These are phyloP conservation scores for Macrotus californicus DNA, from an alignment of 2,113 vertebrate species.

Conservation along the genomic window DNA sequence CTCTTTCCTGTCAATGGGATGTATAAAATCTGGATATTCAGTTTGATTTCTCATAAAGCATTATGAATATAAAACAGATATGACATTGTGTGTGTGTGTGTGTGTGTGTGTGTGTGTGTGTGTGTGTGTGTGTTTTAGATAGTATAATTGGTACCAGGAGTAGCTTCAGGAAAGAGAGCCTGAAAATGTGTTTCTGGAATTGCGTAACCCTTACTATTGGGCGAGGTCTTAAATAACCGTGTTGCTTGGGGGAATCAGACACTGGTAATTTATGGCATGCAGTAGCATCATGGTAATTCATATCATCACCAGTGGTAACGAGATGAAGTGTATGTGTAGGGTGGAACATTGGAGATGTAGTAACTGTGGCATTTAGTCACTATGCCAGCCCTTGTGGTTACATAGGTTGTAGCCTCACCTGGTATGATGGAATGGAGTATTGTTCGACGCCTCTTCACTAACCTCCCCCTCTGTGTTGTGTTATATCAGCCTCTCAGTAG, in stretches of 20 bases:
- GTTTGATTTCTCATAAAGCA: neutral
- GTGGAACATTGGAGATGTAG: neutral
- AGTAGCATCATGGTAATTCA: neutral
- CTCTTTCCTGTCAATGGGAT: neutral
- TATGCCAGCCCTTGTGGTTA: neutral
- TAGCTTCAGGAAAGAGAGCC: slow-evolving; percentile 23
- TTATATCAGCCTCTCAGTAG: neutral
- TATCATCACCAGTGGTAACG: neutral
- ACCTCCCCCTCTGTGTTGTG: neutral
- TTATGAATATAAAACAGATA: neutral
- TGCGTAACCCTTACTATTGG: neutral
- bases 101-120: too few species aligned
- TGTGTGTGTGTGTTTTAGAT: neutral
- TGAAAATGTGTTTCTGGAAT: slow-evolving; percentile 30
- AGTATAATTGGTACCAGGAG: slow-evolving; percentile 35
- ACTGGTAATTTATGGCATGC: neutral
- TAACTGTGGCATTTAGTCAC: neutral
- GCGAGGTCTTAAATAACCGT: neutral
- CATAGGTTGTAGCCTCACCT: neutral
- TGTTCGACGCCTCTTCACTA: neutral
- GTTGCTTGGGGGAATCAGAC: neutral
- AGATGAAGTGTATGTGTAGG: neutral
- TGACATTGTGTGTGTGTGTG: neutral
- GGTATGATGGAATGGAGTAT: neutral
- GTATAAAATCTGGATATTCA: neutral